phyloP scores from a whole-genome alignment of 2,888 invertebrate species.

The Synanthedon tipuliformis region DNA sequence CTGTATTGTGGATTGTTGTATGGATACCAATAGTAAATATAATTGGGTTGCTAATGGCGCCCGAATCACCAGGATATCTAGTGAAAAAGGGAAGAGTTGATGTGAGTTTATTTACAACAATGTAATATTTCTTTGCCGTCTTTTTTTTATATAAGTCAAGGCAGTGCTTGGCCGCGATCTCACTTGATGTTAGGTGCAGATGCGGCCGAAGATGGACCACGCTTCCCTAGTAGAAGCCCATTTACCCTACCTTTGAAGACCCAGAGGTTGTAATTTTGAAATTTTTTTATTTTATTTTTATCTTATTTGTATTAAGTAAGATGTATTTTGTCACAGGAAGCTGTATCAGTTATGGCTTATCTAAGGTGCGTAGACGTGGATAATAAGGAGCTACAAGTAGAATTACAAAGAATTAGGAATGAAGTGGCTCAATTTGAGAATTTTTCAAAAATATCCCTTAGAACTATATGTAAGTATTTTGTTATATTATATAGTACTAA shows the following conservation, averaged over 20 bases:
- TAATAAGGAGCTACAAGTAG: constrained; percentile 1
- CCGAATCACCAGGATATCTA: constrained; percentile 7
- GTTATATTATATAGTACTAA: too few species aligned
- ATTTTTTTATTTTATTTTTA: too few species aligned
- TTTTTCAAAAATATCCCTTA: constrained; percentile 3
- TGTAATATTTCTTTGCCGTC: too few species aligned
- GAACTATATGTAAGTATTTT: constrained; percentile 4
- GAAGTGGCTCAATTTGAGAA: constrained; percentile 4
- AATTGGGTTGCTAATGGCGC: constrained; percentile 1
- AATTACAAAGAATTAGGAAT: background rate
- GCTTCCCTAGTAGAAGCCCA: too few species aligned
- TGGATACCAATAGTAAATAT: constrained; percentile 6
- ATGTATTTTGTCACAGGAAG: constrained; percentile 3
- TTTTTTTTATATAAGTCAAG: too few species aligned
- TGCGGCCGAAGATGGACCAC: too few species aligned
- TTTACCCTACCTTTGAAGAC: too few species aligned
- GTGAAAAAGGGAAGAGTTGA: constrained; percentile 5
- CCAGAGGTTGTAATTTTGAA: too few species aligned
- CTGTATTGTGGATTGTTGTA: constrained; percentile 8
- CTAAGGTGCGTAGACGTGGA: constrained; percentile 1
- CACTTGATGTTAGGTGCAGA: too few species aligned
- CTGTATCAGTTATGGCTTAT: constrained; percentile 2
- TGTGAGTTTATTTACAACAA: background rate
- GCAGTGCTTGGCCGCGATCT: too few species aligned
- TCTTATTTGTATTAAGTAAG: too few species aligned